A percentile compares a stretch with the other conserved stretches of the same genome.
Evolutionary conservation across 2,888 invertebrate species (phyloP).

Genomic region (Drosophila falleni): DNA sequence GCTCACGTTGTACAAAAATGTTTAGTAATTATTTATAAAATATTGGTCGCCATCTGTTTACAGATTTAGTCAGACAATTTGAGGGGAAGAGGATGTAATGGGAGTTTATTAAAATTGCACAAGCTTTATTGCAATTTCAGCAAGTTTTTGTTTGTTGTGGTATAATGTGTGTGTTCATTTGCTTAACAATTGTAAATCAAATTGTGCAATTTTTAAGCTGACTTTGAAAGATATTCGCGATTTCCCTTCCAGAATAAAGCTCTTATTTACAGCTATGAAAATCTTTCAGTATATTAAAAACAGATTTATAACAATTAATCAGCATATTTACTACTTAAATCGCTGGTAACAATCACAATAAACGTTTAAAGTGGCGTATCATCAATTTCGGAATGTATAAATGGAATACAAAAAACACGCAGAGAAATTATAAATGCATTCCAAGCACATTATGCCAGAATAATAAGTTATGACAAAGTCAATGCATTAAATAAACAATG

Average conservation of each 20-base stretch:
- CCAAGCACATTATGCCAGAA: constrained; percentile 34
- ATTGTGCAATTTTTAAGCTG: constrained; percentile 4
- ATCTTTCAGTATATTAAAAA: constrained; percentile 4
- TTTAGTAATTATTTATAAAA: constrained; percentile 77
- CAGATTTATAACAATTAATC: constrained; percentile 7
- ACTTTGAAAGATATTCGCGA: neutral
- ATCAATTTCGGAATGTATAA: constrained; percentile 13
- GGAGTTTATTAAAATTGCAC: constrained; percentile 34
- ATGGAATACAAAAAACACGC: constrained; percentile 6
- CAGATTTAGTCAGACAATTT: constrained; percentile 41
- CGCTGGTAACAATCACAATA: constrained; percentile 12
- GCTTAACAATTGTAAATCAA: neutral
- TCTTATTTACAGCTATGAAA: neutral
- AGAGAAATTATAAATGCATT: constrained; percentile 31
- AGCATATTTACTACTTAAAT: constrained; percentile 10
- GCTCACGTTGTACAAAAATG: constrained; percentile 56
- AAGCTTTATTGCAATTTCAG: constrained; percentile 26
- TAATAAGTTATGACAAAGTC: constrained; percentile 36
- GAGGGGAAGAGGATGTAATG: neutral
- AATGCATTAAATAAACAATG: constrained; percentile 40
- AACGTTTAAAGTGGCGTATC: constrained; percentile 14
- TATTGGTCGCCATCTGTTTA: constrained; percentile 69
- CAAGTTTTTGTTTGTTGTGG: constrained; percentile 6
- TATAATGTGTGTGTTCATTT: neutral
- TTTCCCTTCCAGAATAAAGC: neutral